Base-by-base conservation (phyloP, 2,113 vertebrate genomes). In the Micronisus gabar region DNA sequence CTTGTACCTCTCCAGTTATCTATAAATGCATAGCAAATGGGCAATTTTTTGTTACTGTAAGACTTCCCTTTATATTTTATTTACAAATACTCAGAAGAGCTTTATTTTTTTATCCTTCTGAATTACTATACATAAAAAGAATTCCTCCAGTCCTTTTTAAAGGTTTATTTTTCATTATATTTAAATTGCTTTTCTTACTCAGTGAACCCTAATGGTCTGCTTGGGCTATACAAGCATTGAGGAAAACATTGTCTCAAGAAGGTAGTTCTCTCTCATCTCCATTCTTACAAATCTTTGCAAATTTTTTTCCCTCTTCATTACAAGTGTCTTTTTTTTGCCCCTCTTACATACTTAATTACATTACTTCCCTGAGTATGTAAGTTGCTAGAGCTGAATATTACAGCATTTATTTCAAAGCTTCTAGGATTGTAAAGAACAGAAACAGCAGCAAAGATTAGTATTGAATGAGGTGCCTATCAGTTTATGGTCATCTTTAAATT, bases 391-490 rank as follows among this genome's bases (percentile, higher is more conserved):
- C 61, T 59, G 26, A 86, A 25, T 55, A 74, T 25, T 55, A 43
- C 23, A 86, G n/a, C 47, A 59, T 40, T 56, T 81, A 72, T 72
- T 61, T 68, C 70, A 87, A 74, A 84, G 56, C 21, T 70, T 61
- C 47, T 29, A 62, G 18, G 34, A 79, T 2, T 84, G 13, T 36
- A 63, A 87, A 53, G 70, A 84, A 67, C 34, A 87, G 53, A 59
- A 91, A 93, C 9, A 75, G n/a, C 55, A 72, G 38, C 27, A 29
- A 81, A 91, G 34, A 61, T 34, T 14, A 74, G 9, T n/a, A 71
- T 12, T 0, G 0, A 58, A 41, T 7, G 0, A 73, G 36, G 26
- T 13, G 7, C 15, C 40, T 22, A 17, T 32, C 3, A 0, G 30
- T 55, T 75, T 59, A 30, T 4, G 1, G 30, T 32, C 12, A 68